Evolutionary conservation across 2,113 vertebrate genomes (phyloP), one percentile per base, ranked within the genome.

Genomic region (Scopus umbretta): DNA sequence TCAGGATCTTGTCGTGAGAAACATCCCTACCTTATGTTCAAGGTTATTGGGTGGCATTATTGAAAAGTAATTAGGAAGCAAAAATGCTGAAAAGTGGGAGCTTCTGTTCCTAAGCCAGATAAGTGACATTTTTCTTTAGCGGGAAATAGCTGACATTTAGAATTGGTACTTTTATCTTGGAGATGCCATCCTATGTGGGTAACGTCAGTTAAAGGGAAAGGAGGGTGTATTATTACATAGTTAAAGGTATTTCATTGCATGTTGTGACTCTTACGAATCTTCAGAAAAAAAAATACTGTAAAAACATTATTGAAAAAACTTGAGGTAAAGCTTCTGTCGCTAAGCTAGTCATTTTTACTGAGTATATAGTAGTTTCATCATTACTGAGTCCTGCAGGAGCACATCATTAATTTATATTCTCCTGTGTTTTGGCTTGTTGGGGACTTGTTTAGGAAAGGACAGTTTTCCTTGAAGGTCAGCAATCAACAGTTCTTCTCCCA

Each of bases 401-500:
- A 53, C 67, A 73, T 78, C 17, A 45, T 94, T 91, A 86, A 95
- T 92, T 83, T 66, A 5, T 92, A 22, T 93, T 78, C 9, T 76
- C 52, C 70, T 95, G 3, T 70, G 27, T 97, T 92, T 92, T 87
- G 84, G 9, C 36, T 80, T 88, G 16, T 2, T 72, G 70, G 94
- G 66, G 6, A 65, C 36, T 76, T 83, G 16, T 95, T 80, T 81
- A 99, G 99, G 98, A 98, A 90, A 89, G 99, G 98, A 38, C 98
- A 98, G 45, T 99, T 99, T 95, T 96, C 96, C 59, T 65, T 99
- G 97, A 98, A 98, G 75, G 97, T 98, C 34, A 97, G 98, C 5
- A 97, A 99, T 97, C 98, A 98, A 7, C 98, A 99, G 45, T 96
- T 98, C 47, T 98, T 98, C 92, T 99, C 99, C 52, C 97, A 97